A percentile compares a stretch with the other conserved stretches of the same genome.
Evolutionary conservation across 2,888 invertebrate species (phyloP).

Genomic region (Agrypnus murinus): DNA sequence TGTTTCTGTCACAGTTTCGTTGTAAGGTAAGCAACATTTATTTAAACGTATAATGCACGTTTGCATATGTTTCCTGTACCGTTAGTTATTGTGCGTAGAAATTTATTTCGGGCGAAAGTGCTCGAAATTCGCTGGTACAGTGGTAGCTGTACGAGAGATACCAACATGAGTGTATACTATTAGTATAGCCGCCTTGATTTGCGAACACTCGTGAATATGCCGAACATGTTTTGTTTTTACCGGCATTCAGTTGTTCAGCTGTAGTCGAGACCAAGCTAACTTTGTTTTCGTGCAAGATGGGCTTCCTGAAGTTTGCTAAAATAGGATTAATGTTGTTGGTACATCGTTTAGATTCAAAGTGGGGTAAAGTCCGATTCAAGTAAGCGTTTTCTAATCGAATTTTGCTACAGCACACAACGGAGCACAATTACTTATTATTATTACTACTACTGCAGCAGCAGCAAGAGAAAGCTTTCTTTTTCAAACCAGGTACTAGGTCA

Average conservation of each 20-base stretch:
- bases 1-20: constrained; percentile 69
- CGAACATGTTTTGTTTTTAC: constrained; percentile 65
- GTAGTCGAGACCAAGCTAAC: not conserved
- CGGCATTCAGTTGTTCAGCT: constrained; percentile 57
- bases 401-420: constrained; percentile 9
- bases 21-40: constrained; percentile 67
- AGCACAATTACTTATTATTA: too few species aligned
- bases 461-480: constrained; percentile 44
- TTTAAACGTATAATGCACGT: constrained; percentile 7
- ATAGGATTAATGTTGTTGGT: not conserved
- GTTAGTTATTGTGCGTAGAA: too few species aligned
- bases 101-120: too few species aligned
- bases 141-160: not conserved
- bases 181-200: constrained; percentile 48
- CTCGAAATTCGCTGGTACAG: not conserved
- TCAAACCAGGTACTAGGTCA: constrained; percentile 42
- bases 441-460: constrained; percentile 5
- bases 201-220: constrained; percentile 59
- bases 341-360: constrained; percentile 12
- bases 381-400: constrained; percentile 25
- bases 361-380: constrained; percentile 29
- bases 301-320: not conserved
- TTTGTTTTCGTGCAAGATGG: constrained; percentile 1
- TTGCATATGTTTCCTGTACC: not conserved
- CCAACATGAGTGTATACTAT: not conserved